These are phyloP conservation scores for Alosa alosa DNA, from an alignment of 2,113 vertebrate species.

Conservation along the genomic window DNA sequence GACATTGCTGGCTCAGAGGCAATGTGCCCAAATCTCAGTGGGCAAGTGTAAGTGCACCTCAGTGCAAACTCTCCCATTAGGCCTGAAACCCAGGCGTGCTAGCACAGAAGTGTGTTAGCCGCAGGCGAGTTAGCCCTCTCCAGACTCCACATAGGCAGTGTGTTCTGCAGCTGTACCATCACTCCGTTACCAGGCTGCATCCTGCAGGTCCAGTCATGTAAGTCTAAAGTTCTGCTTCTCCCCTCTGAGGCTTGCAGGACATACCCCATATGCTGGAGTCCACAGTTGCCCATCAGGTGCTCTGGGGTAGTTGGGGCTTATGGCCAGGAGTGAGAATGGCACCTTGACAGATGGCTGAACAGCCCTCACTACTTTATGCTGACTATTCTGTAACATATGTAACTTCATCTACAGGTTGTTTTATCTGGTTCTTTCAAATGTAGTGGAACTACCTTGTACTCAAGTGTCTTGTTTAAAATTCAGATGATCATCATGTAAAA, in stretches of 20 bases:
- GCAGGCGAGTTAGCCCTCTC: background rate
- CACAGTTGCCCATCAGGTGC: background rate
- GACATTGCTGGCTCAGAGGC: constrained; percentile 22
- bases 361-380: background rate
- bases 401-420: background rate
- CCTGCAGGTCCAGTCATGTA: background rate
- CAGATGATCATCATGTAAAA: background rate
- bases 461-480: background rate
- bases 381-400: background rate
- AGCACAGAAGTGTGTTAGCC: background rate
- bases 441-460: background rate
- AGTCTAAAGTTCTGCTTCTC: background rate
- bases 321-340: background rate
- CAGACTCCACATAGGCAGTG: background rate
- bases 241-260: background rate
- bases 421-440: background rate
- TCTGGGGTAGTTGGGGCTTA: background rate
- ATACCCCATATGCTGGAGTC: background rate
- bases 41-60: background rate
- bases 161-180: background rate
- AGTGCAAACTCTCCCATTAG: background rate
- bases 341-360: background rate
- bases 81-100: background rate
- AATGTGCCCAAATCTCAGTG: background rate
- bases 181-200: background rate